Conservation (phyloP, 1,140 invertebrate genomes). For the Venustaconcha ellipsiformis region DNA sequence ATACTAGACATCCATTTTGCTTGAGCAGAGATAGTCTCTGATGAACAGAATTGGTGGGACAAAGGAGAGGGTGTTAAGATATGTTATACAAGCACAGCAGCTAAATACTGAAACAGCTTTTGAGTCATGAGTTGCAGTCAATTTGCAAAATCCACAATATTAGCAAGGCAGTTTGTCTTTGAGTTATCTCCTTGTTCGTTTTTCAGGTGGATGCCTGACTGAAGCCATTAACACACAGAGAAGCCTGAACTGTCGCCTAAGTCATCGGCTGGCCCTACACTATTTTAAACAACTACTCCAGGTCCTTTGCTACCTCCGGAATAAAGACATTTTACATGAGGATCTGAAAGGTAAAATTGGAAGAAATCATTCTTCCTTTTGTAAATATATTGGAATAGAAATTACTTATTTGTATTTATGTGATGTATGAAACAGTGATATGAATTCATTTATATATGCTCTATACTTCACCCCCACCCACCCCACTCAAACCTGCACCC, state of each 20-base stretch:
- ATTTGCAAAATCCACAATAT: too few relatives aligned
- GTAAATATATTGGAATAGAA: neutral
- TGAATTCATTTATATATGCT: neutral
- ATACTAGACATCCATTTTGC: too few relatives aligned
- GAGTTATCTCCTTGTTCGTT: neutral
- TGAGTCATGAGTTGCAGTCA: too few relatives aligned
- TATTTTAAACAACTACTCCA: conserved; percentile 57
- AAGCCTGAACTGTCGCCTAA: conserved; percentile 43
- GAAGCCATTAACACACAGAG: conserved; percentile 53
- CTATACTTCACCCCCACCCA: neutral
- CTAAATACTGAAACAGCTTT: too few relatives aligned
- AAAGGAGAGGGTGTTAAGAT: too few relatives aligned
- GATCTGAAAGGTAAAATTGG: conserved; percentile 58
- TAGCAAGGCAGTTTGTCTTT: too few relatives aligned
- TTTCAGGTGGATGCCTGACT: conserved; percentile 54
- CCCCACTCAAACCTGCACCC: neutral
- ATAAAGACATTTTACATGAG: conserved; percentile 57
- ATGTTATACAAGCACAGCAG: too few relatives aligned
- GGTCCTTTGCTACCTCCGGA: conserved; percentile 50
- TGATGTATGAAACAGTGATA: neutral
- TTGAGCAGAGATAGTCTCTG: too few relatives aligned
- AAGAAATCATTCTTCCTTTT: too few relatives aligned
- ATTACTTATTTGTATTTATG: neutral
- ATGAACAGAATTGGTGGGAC: too few relatives aligned
- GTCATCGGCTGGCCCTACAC: conserved; percentile 49